These are phyloP conservation scores for Notolabrus celidotus DNA, from an alignment of 2,797 vertebrate genomes.

Conservation along the genomic window DNA sequence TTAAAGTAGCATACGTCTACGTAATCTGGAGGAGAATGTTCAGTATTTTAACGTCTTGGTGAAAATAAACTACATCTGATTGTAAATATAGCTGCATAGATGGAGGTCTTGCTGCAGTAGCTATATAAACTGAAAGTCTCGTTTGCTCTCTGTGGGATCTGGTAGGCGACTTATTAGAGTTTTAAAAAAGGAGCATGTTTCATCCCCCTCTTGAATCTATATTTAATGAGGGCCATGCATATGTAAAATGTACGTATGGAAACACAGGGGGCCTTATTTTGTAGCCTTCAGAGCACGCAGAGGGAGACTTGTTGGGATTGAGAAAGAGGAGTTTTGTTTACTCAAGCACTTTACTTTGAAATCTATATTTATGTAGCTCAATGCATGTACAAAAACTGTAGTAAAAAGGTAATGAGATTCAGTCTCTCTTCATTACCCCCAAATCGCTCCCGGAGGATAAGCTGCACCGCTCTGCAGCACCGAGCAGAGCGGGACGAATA, in stretches of 20 bases:
- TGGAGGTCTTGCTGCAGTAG: neutral
- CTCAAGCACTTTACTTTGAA: slow-evolving; percentile 29
- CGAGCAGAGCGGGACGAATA: slow-evolving; percentile 5
- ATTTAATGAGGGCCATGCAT: slow-evolving; percentile 1
- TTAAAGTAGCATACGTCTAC: neutral
- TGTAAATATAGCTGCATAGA: neutral
- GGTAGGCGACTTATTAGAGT: neutral
- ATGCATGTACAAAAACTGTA: slow-evolving; percentile 16
- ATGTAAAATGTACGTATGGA: neutral
- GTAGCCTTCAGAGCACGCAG: neutral
- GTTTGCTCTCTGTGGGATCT: slow-evolving; percentile 8
- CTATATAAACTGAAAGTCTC: neutral
- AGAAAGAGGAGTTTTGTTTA: slow-evolving; percentile 31
- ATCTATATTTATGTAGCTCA: slow-evolving; percentile 32
- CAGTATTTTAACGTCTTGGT: neutral
- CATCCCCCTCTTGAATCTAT: slow-evolving; percentile 22
- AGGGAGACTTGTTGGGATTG: slow-evolving; percentile 27
- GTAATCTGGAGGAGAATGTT: neutral
- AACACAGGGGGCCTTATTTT: slow-evolving; percentile 8
- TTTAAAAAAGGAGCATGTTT: slow-evolving; percentile 5
- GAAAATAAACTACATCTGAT: neutral
- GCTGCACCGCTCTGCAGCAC: neutral
- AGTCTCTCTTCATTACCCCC: slow-evolving; percentile 27
- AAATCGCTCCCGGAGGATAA: slow-evolving; percentile 5
- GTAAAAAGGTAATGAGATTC: slow-evolving; percentile 36